Evolutionary conservation across 2,888 invertebrate genomes (phyloP).

Genomic region (Phrixothrix hirtus): DNA sequence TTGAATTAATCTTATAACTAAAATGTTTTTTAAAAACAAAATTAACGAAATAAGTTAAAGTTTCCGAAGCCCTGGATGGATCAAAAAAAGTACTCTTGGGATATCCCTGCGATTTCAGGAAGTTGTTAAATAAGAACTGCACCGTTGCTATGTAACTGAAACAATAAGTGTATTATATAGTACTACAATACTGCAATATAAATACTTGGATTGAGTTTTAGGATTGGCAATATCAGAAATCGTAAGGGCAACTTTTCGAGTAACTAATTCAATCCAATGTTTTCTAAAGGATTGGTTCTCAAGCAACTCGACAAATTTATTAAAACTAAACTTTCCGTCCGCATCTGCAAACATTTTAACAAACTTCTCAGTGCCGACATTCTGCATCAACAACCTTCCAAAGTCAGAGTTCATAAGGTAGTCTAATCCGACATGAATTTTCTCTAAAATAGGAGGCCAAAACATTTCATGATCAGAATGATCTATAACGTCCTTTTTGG

Average conservation of each 20-base stretch:
- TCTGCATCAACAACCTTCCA: slow-evolving; percentile 73
- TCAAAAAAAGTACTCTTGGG: slow-evolving; percentile 74
- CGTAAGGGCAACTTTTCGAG: slow-evolving; percentile 74
- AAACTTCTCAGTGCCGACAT: slow-evolving; percentile 71
- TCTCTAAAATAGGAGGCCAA: slow-evolving; percentile 71
- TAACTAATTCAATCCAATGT: slow-evolving; percentile 78
- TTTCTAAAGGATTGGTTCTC: slow-evolving; percentile 80
- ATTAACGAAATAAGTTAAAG: slow-evolving; percentile 70
- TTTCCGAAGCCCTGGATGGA: slow-evolving; percentile 69
- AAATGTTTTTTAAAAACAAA: slow-evolving; percentile 71
- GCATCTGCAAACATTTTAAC: slow-evolving; percentile 71
- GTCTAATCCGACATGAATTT: slow-evolving; percentile 76
- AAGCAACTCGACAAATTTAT: slow-evolving; percentile 73
- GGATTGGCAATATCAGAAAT: slow-evolving; percentile 76
- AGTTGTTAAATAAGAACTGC: slow-evolving; percentile 74
- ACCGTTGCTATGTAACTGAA: slow-evolving; percentile 69
- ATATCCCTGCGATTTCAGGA: slow-evolving; percentile 74
- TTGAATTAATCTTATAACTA: slow-evolving; percentile 71
- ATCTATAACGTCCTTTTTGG: slow-evolving; percentile 54
- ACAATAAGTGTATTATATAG: slow-evolving; percentile 26
- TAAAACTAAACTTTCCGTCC: slow-evolving; percentile 72
- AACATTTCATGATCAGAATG: slow-evolving; percentile 74
- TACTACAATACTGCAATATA: slow-evolving; percentile 43
- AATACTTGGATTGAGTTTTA: slow-evolving; percentile 73
- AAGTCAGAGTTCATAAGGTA: slow-evolving; percentile 78